Base-by-base conservation (phyloP, 2,797 vertebrate species). In the Coluber constrictor region DNA sequence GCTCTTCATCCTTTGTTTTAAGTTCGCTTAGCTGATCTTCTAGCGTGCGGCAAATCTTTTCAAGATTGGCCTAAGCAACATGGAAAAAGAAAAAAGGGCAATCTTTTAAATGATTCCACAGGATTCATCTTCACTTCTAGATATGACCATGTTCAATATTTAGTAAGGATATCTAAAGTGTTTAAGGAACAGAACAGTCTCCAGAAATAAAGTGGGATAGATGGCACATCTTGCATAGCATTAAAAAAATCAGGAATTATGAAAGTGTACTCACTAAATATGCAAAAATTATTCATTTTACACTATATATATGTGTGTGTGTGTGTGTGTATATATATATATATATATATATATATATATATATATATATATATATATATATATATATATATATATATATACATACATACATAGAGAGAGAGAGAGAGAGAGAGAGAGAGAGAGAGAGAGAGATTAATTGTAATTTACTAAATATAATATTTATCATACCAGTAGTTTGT, bases 11-110 rank as follows among this genome's bases (percentile, higher is more conserved):
- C 94, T 98, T 99, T 0, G 98, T 92, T 94, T 98, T 99, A 12
- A 98, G 90, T 54, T 99, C 98, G 51, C 97, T 98, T 32, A 99
- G 37, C 43, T 99, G 99, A 94, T 99, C 99, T 93, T 99, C 98
- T 55, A 98, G 95, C 1, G 98, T 97, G 55, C 98, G 97, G 90
- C 98, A 98, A 97, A 98, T 96, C 97, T 98, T 99, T 92, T 99
- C 99, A 90, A 99, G 97, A 79, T 99, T 99, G 90, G 96, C 97
- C 99, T 99, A 37, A 0, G 66, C 59, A 3, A 90, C 13, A 37
- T 47, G 1, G 57, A 0, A 6, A 90, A 86, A 59, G 1, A 61
- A 63, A 89, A 47, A 27, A 55, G 32, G 51, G 3, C 20, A 83
- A 55, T 10, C 32, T 15, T 55, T 70, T 15, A 51, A n/a, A 1